phyloP scores from a whole-genome alignment of 2,113 vertebrate genomes.

The Planiliza haematocheilus region DNA sequence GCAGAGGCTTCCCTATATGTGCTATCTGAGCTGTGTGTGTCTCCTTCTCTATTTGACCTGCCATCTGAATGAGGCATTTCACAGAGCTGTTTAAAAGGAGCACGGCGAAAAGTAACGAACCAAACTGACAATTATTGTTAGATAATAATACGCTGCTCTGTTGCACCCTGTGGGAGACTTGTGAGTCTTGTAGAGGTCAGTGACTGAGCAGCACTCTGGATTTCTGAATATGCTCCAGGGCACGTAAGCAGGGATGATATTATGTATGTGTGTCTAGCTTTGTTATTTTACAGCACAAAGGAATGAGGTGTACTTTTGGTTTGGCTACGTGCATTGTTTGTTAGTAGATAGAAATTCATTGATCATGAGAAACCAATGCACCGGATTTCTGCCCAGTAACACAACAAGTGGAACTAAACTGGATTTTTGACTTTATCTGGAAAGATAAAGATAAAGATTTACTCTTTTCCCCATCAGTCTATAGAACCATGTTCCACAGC shows the following conservation, averaged over 20 bases:
- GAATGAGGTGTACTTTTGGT: not conserved
- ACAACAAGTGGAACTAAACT: too few species aligned
- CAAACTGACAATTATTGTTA: slow-evolving; percentile 38
- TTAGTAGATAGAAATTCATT: not conserved
- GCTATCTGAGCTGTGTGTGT: slow-evolving; percentile 37
- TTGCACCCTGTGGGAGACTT: slow-evolving; percentile 28
- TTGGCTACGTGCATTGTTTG: not conserved
- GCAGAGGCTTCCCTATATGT: slow-evolving; percentile 43
- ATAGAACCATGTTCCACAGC: too few species aligned
- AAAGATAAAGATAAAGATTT: too few species aligned
- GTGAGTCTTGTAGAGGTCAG: slow-evolving; percentile 26
- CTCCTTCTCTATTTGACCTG: slow-evolving; percentile 53
- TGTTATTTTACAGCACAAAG: not conserved
- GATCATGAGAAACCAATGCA: too few species aligned
- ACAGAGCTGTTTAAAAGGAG: slow-evolving; percentile 51
- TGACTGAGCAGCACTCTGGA: slow-evolving; percentile 3
- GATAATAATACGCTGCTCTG: slow-evolving; percentile 41
- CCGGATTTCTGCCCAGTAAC: too few species aligned
- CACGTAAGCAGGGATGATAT: not conserved
- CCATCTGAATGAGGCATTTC: slow-evolving; percentile 68
- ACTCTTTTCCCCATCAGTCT: too few species aligned
- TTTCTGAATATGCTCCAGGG: slow-evolving; percentile 11
- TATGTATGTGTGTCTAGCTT: slow-evolving; percentile 14
- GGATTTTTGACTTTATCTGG: too few species aligned
- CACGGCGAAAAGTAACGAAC: slow-evolving; percentile 41